Conservation (phyloP, 2,888 invertebrate species). For the Cataglyphis cursor region DNA sequence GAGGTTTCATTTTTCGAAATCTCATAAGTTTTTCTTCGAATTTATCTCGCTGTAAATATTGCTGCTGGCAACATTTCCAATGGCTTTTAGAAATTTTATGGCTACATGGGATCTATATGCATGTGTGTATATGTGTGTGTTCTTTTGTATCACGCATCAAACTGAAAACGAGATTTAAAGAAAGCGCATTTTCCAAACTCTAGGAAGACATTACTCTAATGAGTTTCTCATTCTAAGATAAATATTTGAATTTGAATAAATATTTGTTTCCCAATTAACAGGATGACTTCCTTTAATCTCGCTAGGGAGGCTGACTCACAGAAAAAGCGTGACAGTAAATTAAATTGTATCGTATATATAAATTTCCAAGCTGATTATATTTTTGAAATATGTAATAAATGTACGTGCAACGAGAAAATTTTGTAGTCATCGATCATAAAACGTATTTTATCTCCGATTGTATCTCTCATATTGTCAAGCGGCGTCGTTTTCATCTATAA, state of each 20-base stretch:
- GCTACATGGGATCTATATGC: no score
- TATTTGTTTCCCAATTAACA: not conserved
- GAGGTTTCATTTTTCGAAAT: not conserved
- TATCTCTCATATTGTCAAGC: slow-evolving; percentile 21
- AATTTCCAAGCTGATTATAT: not conserved
- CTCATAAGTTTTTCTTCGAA: not conserved
- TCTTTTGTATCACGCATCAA: not conserved
- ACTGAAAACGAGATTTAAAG: not conserved
- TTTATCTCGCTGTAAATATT: not conserved
- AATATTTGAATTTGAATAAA: not conserved
- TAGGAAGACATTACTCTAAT: not conserved
- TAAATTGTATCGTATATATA: not conserved
- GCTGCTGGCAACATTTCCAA: not conserved
- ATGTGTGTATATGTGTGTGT: not conserved
- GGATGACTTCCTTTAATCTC: not conserved
- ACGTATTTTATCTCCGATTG: slow-evolving; percentile 51
- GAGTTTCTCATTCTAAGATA: not conserved
- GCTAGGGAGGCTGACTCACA: not conserved
- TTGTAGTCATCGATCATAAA: slow-evolving; percentile 47
- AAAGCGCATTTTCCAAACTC: not conserved
- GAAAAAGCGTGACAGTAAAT: not conserved
- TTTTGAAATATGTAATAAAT: not conserved
- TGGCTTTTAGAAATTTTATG: not conserved
- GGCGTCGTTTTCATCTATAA: not conserved
- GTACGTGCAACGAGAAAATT: not conserved